Evolutionary conservation across 2,113 vertebrate genomes (phyloP), one percentile per base, ranked within the genome.

Genomic region (Hoplias malabaricus): DNA sequence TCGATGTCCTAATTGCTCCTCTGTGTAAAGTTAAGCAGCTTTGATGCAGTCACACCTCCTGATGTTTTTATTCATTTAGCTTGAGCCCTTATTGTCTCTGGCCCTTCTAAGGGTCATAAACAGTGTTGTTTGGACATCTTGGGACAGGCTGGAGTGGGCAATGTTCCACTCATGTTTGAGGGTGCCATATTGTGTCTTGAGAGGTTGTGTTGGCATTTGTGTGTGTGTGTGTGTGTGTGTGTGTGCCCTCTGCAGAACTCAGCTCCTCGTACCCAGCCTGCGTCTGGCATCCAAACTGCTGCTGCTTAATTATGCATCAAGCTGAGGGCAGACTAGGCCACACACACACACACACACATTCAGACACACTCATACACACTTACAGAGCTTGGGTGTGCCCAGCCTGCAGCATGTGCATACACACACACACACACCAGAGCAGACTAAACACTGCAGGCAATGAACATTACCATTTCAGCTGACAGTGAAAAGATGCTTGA

Each of bases 271-370:
- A 53, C 48, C 66, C 65, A 29, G 33, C 50, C 75, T 77, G 75
- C 23, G 31, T 69, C 80, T 82, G 77, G 48, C 72, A 33, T 66
- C 31, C 66, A 62, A 77, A 72, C 65, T 82, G 75, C 80, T 75
- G 79, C 80, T 80, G 85, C 83, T 89, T 87, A 89, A 89, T 91
- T 85, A 89, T 88, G 80, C 82, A 89, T 86, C 33, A 66, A 72
- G 70, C 71, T 42, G 79, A 67, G 80, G 78, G 71, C 57, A 70
- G 74, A 73, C 73, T 43, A 48, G 57, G 72, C 66, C 69, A 48
- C 21, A 57, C 61, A 75, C 69, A 72, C 77, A 56, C 76, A 65
- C 31, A 43, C 43, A 57, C 63, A 43, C 59, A n/a, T n/a, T n/a
- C n/a, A n/a, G n/a, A n/a, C n/a, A n/a, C n/a, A n/a, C n/a, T n/a